Conservation (phyloP, 1,140 invertebrate species). For the Halesus radiatus region DNA sequence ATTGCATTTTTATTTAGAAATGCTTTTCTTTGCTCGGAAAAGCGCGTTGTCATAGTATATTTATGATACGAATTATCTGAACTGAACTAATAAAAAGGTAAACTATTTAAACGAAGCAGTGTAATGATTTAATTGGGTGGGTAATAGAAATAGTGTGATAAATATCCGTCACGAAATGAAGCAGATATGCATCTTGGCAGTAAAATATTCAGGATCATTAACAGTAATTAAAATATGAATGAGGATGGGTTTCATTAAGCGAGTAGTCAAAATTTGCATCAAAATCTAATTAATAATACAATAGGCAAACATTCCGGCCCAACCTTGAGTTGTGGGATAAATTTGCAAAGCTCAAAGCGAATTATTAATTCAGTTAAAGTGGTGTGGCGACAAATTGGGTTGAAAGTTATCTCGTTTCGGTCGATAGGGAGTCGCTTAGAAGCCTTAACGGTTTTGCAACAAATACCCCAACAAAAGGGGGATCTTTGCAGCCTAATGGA, state of each 20-base stretch:
- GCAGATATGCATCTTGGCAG: no score
- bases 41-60: no score
- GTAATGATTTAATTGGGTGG: no score
- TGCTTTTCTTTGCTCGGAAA: no score
- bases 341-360: slow-evolving; percentile 24
- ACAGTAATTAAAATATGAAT: no score
- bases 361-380: slow-evolving; percentile 38
- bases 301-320: not conserved
- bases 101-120: no score
- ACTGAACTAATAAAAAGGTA: no score
- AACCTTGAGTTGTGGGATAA: slow-evolving; percentile 13
- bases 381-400: slow-evolving; percentile 36
- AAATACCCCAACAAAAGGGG: slow-evolving; percentile 12
- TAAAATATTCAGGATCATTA: no score
- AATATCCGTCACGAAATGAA: no score
- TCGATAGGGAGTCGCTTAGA: slow-evolving; percentile 23
- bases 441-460: slow-evolving; percentile 27
- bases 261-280: not conserved
- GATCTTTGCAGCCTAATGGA: slow-evolving; percentile 17
- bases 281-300: slow-evolving; percentile 1
- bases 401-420: slow-evolving; percentile 33
- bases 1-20: no score
- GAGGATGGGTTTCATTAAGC: not conserved
- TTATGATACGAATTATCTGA: no score
- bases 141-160: no score